These are phyloP conservation scores for Tipula lateralis DNA, from an alignment of 2,888 invertebrate genomes.

Conservation along the genomic window DNA sequence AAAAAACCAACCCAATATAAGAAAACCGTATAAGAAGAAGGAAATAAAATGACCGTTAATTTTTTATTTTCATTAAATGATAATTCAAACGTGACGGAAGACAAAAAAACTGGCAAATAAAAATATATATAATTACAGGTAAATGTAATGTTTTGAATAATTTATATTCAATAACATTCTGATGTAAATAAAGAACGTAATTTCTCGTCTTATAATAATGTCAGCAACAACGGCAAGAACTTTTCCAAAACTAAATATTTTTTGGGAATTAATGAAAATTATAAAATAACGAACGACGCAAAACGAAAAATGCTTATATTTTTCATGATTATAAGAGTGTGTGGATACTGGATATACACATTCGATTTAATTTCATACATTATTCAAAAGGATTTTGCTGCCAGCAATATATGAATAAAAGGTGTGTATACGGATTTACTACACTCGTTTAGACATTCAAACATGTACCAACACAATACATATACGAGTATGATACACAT, in stretches of 20 bases:
- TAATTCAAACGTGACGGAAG: not conserved
- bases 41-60: not conserved
- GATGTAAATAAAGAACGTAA: not conserved
- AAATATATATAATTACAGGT: not conserved
- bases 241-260: not conserved
- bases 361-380: not conserved
- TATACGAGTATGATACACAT: not conserved
- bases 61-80: not conserved
- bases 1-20: no score
- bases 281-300: not conserved
- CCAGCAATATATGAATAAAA: not conserved
- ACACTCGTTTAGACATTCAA: not conserved
- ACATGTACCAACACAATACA: not conserved
- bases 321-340: no score
- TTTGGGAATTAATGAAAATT: not conserved
- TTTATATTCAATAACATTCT: not conserved
- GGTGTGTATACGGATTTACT: not conserved
- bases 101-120: not conserved
- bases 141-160: not conserved
- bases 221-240: not conserved
- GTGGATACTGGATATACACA: not conserved
- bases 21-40: not conserved
- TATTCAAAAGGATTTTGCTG: not conserved
- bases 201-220: not conserved
- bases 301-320: not conserved